These are phyloP conservation scores for Montipora cactus DNA, from an alignment of 64 coral and sea anemone genomes.

Conservation along the genomic window DNA sequence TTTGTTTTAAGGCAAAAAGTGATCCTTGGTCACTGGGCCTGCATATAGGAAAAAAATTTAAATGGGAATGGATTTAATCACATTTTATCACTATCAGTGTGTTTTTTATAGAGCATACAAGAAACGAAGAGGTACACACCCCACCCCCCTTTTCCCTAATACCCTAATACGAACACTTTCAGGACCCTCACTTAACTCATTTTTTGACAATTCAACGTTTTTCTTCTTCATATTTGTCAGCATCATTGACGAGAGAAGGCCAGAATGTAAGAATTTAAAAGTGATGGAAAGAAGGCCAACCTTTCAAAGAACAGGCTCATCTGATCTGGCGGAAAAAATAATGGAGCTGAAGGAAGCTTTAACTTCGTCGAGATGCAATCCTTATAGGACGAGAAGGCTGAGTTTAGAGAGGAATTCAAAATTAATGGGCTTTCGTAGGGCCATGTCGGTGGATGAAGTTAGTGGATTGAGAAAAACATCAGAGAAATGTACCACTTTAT, in stretches of 20 bases:
- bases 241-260: slow-evolving; percentile 10
- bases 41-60: no score
- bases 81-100: no score
- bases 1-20: no score
- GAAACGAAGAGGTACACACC: no score
- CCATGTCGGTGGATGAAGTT: slow-evolving; percentile 19
- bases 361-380: background rate
- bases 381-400: background rate
- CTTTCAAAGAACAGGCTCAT: background rate
- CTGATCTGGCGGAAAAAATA: slow-evolving; percentile 42
- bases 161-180: no score
- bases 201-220: no score
- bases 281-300: background rate
- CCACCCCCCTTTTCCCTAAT: no score
- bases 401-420: background rate
- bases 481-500: background rate
- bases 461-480: background rate
- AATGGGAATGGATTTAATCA: no score
- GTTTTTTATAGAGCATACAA: no score
- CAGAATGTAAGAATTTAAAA: background rate
- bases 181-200: no score
- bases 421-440: background rate
- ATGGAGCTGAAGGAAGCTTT: slow-evolving; percentile 45
- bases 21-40: no score
- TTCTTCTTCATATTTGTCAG: background rate